These are phyloP conservation scores for Lanius collurio DNA, from an alignment of 2,113 vertebrate genomes.

Conservation along the genomic window DNA sequence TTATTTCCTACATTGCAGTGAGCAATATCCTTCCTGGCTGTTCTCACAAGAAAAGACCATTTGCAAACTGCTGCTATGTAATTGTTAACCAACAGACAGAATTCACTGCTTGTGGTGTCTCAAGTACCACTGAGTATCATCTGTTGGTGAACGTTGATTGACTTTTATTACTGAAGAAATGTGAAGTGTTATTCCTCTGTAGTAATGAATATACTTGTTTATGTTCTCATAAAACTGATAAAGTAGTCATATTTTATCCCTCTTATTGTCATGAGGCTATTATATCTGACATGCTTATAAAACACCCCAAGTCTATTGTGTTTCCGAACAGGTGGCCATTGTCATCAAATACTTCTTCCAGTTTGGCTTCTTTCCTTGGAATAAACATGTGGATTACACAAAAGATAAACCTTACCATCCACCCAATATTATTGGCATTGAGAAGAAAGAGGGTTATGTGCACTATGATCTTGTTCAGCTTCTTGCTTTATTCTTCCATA, in stretches of 20 bases:
- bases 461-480: constrained; percentile 94
- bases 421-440: constrained; percentile 96
- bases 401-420: constrained; percentile 85
- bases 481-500: constrained; percentile 94
- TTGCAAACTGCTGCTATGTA: neutral
- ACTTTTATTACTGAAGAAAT: neutral
- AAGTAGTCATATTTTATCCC: neutral
- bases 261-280: neutral
- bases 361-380: constrained; percentile 96
- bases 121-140: neutral
- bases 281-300: constrained; percentile 4
- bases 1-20: neutral
- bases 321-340: constrained; percentile 84
- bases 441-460: constrained; percentile 96
- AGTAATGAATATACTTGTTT: neutral
- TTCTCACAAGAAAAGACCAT: neutral
- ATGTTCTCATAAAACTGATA: neutral
- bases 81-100: neutral
- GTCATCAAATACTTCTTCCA: constrained; percentile 98
- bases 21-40: neutral
- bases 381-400: constrained; percentile 74
- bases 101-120: neutral
- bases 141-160: neutral
- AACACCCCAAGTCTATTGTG: neutral
- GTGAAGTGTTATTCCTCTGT: neutral